Evolutionary conservation across 2,888 invertebrate genomes (phyloP).

Genomic region (Hesperia comma): DNA sequence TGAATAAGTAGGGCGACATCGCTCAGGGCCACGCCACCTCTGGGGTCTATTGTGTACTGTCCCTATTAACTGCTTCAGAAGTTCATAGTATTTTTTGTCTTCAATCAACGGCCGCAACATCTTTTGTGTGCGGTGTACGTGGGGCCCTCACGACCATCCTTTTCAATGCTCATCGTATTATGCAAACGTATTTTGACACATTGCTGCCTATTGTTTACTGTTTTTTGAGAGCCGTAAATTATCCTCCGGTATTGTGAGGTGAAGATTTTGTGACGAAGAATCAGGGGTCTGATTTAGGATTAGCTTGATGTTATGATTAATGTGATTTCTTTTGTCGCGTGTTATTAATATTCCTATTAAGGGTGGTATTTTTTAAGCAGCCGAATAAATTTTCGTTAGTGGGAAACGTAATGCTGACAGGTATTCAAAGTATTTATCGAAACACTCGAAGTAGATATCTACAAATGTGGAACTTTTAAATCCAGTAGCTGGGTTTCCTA

Average conservation of each 20-base stretch:
- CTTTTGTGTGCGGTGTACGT: constrained; percentile 50
- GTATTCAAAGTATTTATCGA: constrained; percentile 2
- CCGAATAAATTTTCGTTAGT: constrained; percentile 1
- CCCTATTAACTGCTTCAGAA: constrained; percentile 81
- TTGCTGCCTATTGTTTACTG: constrained; percentile 72
- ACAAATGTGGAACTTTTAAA: not conserved
- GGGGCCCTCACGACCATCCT: constrained; percentile 51
- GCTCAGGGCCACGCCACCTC: constrained; percentile 64
- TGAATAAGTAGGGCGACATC: constrained; percentile 67
- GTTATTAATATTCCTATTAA: constrained; percentile 22
- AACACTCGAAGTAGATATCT: not conserved
- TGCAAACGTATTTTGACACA: constrained; percentile 80
- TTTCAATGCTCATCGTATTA: constrained; percentile 64
- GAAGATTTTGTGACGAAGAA: constrained; percentile 69
- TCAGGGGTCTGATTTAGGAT: constrained; percentile 63
- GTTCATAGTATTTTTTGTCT: constrained; percentile 76
- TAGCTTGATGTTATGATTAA: constrained; percentile 73
- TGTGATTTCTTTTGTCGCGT: constrained; percentile 44
- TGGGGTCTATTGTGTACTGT: constrained; percentile 60
- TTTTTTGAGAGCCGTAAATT: constrained; percentile 72
- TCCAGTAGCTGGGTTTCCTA: not conserved
- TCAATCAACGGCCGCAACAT: constrained; percentile 50
- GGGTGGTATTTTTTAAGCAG: constrained; percentile 21
- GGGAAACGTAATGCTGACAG: not conserved
- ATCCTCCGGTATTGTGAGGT: constrained; percentile 55